These are phyloP conservation scores for Rhopalosiphum maidis DNA, from an alignment of 1,140 invertebrate species.

Conservation along the genomic window DNA sequence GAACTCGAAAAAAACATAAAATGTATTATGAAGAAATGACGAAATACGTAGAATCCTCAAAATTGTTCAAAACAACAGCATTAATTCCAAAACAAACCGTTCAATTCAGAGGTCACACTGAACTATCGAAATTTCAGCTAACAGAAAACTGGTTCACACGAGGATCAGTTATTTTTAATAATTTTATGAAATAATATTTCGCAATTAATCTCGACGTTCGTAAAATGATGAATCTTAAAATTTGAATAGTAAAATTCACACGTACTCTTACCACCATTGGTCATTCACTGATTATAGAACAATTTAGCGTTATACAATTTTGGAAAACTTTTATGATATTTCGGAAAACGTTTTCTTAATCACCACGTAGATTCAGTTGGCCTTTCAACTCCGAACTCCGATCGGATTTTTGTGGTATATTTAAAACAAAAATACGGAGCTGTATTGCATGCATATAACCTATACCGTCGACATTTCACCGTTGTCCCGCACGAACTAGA, in stretches of 20 bases:
- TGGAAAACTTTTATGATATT: not conserved
- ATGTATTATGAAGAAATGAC: too few species aligned
- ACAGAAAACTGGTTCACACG: too few species aligned
- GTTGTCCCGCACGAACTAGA: not conserved
- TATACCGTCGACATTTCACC: not conserved
- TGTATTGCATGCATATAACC: not conserved
- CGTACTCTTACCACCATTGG: not conserved
- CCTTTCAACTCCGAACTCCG: not conserved
- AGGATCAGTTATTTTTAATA: too few species aligned
- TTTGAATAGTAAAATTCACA: not conserved
- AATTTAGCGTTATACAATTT: not conserved
- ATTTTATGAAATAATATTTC: too few species aligned
- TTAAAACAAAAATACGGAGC: not conserved
- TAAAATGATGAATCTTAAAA: not conserved
- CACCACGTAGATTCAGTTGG: fast-evolving
- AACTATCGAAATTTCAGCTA: too few species aligned
- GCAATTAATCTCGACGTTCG: too few species aligned
- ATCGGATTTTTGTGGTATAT: not conserved
- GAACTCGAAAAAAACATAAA: too few species aligned
- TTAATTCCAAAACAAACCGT: too few species aligned
- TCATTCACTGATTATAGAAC: not conserved
- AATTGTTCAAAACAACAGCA: too few species aligned
- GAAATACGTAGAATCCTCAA: too few species aligned
- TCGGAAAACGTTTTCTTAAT: not conserved
- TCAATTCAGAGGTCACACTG: too few species aligned